Percentiles rank a stretch among this genome's conserved stretches.
Conservation (phyloP, 2,113 vertebrate species). For the Equus quagga region DNA sequence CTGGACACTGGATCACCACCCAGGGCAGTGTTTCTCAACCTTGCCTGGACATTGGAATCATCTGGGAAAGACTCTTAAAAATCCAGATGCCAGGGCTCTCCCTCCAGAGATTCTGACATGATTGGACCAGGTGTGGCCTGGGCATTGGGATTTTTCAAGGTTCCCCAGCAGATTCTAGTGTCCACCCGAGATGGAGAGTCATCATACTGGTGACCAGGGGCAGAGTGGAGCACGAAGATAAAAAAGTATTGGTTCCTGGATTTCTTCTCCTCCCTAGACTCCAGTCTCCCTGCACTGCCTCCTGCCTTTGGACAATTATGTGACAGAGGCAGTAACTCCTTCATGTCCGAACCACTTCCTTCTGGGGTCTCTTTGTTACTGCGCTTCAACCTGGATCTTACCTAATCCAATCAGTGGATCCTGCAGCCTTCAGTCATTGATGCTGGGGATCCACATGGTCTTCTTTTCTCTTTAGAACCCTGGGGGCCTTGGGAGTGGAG, state of each 20-base stretch:
- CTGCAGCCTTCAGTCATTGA: neutral
- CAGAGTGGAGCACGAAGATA: no score
- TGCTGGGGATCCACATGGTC: rapidly evolving
- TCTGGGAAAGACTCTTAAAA: neutral
- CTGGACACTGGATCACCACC: neutral
- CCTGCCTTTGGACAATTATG: neutral
- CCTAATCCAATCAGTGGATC: no score
- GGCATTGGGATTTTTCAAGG: neutral
- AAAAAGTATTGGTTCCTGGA: neutral
- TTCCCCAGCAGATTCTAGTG: neutral
- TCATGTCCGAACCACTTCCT: neutral
- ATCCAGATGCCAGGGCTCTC: neutral
- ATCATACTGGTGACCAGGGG: neutral
- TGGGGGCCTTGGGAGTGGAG: neutral
- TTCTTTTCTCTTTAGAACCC: neutral
- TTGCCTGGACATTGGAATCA: neutral
- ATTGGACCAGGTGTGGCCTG: neutral
- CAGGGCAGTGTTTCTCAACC: neutral
- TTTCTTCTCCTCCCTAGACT: neutral
- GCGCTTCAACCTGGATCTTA: neutral
- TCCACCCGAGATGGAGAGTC: neutral
- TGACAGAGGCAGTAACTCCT: neutral
- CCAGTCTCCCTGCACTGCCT: neutral
- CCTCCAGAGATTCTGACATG: neutral
- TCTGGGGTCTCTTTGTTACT: neutral